These are phyloP conservation scores for Pandemis heparana DNA, from an alignment of 2,888 invertebrate genomes.

Conservation along the genomic window DNA sequence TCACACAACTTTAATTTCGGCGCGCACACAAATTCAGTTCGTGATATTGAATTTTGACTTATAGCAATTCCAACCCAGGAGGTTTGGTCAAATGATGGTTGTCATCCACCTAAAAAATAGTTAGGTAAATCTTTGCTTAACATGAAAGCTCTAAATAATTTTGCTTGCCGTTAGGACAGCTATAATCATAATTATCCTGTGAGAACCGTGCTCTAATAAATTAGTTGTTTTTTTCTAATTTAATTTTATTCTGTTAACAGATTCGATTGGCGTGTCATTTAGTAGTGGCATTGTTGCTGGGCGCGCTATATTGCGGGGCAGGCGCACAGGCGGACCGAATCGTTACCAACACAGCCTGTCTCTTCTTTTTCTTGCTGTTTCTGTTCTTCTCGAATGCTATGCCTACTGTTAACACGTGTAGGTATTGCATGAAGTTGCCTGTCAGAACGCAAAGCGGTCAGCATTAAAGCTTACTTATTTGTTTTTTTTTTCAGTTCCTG, in stretches of 20 bases:
- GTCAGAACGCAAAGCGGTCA: too few species aligned
- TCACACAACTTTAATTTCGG: too few species aligned
- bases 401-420: conserved; percentile 87
- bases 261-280: conserved; percentile 83
- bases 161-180: too few species aligned
- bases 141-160: too few species aligned
- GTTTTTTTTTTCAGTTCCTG: conserved; percentile 87
- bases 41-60: too few species aligned
- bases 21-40: too few species aligned
- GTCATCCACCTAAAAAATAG: too few species aligned
- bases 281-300: conserved; percentile 83
- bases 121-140: too few species aligned
- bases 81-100: too few species aligned
- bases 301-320: conserved; percentile 84
- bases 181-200: too few species aligned
- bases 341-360: conserved; percentile 83
- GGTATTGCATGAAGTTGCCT: conserved; percentile 63
- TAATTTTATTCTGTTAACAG: conserved; percentile 53
- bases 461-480: neutral
- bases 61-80: too few species aligned
- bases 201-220: too few species aligned
- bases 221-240: neutral
- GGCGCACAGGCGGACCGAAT: conserved; percentile 84
- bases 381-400: conserved; percentile 87
- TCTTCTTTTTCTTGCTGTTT: conserved; percentile 87